These are phyloP conservation scores for Epizoanthus rinbou DNA, from an alignment of 92 coral and sea anemone genomes.

Conservation along the genomic window DNA sequence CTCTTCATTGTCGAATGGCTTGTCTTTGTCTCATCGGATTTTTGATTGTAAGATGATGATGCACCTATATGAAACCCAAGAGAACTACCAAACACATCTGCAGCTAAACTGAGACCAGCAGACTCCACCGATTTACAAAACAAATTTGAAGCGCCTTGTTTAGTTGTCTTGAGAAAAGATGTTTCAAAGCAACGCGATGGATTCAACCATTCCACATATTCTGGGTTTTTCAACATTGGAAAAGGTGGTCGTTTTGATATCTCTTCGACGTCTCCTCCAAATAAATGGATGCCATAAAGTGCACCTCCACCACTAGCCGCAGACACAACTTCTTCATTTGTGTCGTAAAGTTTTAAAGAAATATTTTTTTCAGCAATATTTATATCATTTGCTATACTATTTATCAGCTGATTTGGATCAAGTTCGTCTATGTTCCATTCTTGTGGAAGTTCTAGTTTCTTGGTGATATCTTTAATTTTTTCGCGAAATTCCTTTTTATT, in stretches of 20 bases:
- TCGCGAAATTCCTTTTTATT: not conserved
- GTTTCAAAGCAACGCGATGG: slow-evolving; percentile 9
- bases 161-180: slow-evolving; percentile 14
- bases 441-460: not conserved
- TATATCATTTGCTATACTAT: not conserved
- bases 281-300: not conserved
- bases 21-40: not conserved
- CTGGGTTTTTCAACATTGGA: slow-evolving; percentile 26
- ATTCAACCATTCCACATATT: slow-evolving; percentile 29
- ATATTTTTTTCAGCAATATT: slow-evolving; percentile 26
- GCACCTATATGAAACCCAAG: not conserved
- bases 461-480: slow-evolving; percentile 8
- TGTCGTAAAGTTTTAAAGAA: not conserved
- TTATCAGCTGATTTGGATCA: slow-evolving; percentile 16
- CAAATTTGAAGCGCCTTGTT: not conserved
- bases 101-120: slow-evolving; percentile 33
- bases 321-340: slow-evolving; percentile 27
- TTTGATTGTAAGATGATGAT: slow-evolving; percentile 15
- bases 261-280: slow-evolving; percentile 8
- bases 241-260: slow-evolving; percentile 31
- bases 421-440: not conserved
- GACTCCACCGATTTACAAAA: slow-evolving; percentile 32
- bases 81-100: slow-evolving; percentile 15
- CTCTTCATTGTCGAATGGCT: not conserved
- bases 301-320: slow-evolving; percentile 33